Base-by-base conservation (phyloP, 2,797 vertebrate genomes). In the Amphiprion clarkii region DNA sequence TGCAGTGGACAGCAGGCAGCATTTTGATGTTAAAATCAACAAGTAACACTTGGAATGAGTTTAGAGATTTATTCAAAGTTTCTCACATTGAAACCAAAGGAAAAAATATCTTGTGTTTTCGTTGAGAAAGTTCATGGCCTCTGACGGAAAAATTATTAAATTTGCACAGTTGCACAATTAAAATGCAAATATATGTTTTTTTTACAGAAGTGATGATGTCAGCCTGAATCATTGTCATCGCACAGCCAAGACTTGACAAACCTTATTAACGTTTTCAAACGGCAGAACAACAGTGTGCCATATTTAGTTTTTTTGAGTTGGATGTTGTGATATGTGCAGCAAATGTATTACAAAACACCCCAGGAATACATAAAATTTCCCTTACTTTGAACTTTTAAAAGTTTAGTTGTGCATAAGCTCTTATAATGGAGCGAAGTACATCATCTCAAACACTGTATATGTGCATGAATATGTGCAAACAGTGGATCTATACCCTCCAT, bases 231-330 rank as follows among this genome's bases (percentile, higher is more conserved):
- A 31, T 5, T 31, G 29, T 6, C 4, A 54, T 7, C 33, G 10
- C 21, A 42, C 44, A 59, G 39, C 11, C 59, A 62, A 48, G 9
- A 69, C 25, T 59, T 56, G 31, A 74, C 23, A 60, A 70, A 44
- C 3, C 0, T 0, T 56, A 53, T 60, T 4, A 48, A 31, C 13
- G 53, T 52, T 36, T 52, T 33, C 16, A 48, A 53, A 10, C 27
- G 29, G 17, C 51, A 44, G 7, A 49, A 17, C 11, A 54, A 33
- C 9, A 65, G 10, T 62, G 11, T 31, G 23, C 23, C 2, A 1
- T 44, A 16, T 44, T 46, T 17, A 16, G 16, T 44, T 44, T 11
- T 42, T 42, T 9, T 36, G 7, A 8, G 8, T 36, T 10, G 31
- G 31, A 6, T 6, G 6, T 31, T 31, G 31, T 36, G 33, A 36